Percentiles rank a stretch among this genome's conserved stretches.
Conservation (phyloP, 2,888 invertebrate species). For the Stratiomys singularior region DNA sequence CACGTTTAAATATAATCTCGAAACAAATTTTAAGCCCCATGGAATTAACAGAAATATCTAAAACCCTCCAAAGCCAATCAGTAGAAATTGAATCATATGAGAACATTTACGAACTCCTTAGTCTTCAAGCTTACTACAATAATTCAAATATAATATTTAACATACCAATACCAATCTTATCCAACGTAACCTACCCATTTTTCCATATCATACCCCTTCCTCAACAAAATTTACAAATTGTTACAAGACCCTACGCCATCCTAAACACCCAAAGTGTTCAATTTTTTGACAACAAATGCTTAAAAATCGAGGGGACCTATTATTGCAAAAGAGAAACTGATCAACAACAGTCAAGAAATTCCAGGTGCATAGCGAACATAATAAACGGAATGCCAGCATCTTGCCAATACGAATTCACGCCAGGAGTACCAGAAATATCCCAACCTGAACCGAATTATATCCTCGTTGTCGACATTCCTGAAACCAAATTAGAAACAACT, state of each 20-base stretch:
- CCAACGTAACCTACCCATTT: too few species aligned
- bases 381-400: slow-evolving; percentile 14
- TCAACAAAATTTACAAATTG: background rate
- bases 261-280: slow-evolving; percentile 9
- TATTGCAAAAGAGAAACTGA: slow-evolving; percentile 9
- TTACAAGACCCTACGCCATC: slow-evolving; percentile 17
- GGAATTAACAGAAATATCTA: slow-evolving; percentile 1
- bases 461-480: slow-evolving; percentile 1
- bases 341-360: slow-evolving; percentile 6
- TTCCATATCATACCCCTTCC: slow-evolving; percentile 18
- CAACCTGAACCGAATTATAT: slow-evolving; percentile 5
- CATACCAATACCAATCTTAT: slow-evolving; percentile 30
- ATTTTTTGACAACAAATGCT: too few species aligned
- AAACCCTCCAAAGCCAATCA: too few species aligned
- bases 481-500: slow-evolving; percentile 4
- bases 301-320: slow-evolving; percentile 6
- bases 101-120: slow-evolving; percentile 40
- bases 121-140: slow-evolving; percentile 45
- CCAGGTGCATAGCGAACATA: background rate
- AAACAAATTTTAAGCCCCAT: slow-evolving; percentile 42
- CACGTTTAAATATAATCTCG: slow-evolving; percentile 37
- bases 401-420: background rate
- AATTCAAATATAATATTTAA: too few species aligned
- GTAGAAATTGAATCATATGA: slow-evolving; percentile 9
- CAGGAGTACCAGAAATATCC: background rate